phyloP scores from a whole-genome alignment of 2,888 invertebrate genomes.

The Carpatolechia fugitivella region DNA sequence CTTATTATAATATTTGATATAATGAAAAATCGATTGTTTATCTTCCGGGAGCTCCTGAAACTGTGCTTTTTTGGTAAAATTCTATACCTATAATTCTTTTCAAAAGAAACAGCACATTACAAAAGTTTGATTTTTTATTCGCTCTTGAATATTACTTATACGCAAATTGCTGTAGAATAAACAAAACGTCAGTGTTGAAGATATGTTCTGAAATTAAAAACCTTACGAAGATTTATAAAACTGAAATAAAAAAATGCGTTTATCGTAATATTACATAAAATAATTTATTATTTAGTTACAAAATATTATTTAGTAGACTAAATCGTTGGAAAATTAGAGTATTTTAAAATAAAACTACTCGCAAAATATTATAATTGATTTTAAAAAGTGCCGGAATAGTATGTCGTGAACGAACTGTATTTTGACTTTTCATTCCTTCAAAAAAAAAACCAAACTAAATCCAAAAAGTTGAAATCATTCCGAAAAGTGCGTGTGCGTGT shows the following conservation, averaged over 20 bases:
- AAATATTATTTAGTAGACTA: too few species aligned
- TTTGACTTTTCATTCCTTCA: slow-evolving; percentile 14
- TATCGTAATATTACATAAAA: too few species aligned
- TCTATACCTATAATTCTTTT: neutral
- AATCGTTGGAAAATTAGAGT: too few species aligned
- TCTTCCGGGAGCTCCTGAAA: neutral
- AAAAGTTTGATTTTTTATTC: neutral
- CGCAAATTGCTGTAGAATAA: neutral
- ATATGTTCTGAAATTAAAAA: neutral
- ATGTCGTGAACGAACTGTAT: slow-evolving; percentile 11
- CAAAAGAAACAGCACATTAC: neutral
- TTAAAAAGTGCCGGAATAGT: neutral
- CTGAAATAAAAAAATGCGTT: too few species aligned
- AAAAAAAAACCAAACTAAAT: slow-evolving; percentile 33
- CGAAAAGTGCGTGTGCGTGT: slow-evolving; percentile 28
- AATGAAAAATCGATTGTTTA: slow-evolving; percentile 44
- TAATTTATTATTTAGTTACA: too few species aligned
- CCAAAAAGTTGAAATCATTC: slow-evolving; percentile 61
- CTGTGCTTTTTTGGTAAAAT: neutral
- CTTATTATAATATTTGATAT: neutral
- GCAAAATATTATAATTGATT: neutral
- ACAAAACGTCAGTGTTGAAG: neutral
- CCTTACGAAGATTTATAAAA: too few species aligned
- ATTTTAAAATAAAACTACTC: neutral
- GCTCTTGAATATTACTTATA: neutral